Percentiles rank a stretch among this genome's conserved stretches.
Conservation (phyloP, 1,140 invertebrate genomes). For the Batillaria attramentaria region DNA sequence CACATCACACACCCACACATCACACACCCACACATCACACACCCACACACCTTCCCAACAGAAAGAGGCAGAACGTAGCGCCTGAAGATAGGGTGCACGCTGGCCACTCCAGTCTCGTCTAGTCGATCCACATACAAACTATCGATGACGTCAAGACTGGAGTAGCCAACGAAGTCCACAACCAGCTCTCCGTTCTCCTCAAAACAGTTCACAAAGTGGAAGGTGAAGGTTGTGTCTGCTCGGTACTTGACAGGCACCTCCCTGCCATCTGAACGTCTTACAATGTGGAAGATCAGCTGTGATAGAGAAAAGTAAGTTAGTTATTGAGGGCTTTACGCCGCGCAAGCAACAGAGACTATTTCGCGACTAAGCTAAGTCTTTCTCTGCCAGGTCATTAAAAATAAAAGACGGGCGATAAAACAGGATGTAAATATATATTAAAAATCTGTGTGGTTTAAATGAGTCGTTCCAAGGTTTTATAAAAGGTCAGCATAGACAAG, state of each 20-base stretch:
- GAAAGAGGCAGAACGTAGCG: slow-evolving; percentile 38
- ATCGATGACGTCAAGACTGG: slow-evolving; percentile 78
- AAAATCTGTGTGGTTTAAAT: too few relatives aligned
- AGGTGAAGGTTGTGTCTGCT: slow-evolving; percentile 83
- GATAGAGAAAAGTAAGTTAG: too few relatives aligned
- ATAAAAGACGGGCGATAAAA: too few relatives aligned
- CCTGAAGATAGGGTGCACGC: slow-evolving; percentile 18
- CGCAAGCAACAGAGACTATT: too few relatives aligned
- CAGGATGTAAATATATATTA: too few relatives aligned
- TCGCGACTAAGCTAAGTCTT: too few relatives aligned
- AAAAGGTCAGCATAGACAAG: too few relatives aligned
- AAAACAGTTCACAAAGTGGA: slow-evolving; percentile 92
- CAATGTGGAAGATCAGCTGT: slow-evolving; percentile 34
- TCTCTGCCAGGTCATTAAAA: too few relatives aligned
- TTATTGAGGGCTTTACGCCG: too few relatives aligned
- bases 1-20: too few relatives aligned
- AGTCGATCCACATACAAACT: slow-evolving; percentile 55
- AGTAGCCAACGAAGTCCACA: slow-evolving; percentile 87
- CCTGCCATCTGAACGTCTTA: slow-evolving; percentile 5
- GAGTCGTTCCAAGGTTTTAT: too few relatives aligned
- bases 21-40: too few relatives aligned
- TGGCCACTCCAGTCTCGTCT: neutral
- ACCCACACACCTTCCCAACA: slow-evolving; percentile 12
- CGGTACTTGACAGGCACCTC: slow-evolving; percentile 52
- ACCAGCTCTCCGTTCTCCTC: slow-evolving; percentile 81